phyloP scores from a whole-genome alignment of 1,140 invertebrate genomes.

The honey bee (Apis mellifera) region Amel_HAv3.1 CM009931.2:18014001-18014500 shows the following conservation, averaged over 20 bases:
- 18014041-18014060: not conserved
- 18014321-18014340: not conserved
- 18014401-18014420: too few relatives aligned
- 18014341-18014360: not conserved
- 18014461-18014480: too few relatives aligned
- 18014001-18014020: not conserved
- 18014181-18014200: slow-evolving; percentile 88
- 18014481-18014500: too few relatives aligned
- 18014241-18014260: slow-evolving; percentile 1
- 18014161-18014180: slow-evolving; percentile 91
- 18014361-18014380: not conserved
- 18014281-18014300: not conserved
- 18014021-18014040: too few relatives aligned
- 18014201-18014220: slow-evolving; percentile 91
- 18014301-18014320: slow-evolving; percentile 25
- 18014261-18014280: not conserved
- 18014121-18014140: slow-evolving; percentile 79
- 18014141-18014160: slow-evolving; percentile 93
- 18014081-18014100: not conserved
- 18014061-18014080: not conserved
- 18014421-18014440: too few relatives aligned
- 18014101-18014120: slow-evolving; percentile 73
- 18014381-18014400: too few relatives aligned
- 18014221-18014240: slow-evolving; percentile 80
- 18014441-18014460: too few relatives aligned